Conservation (phyloP, 1,140 invertebrate genomes). For the Mya arenaria region DNA sequence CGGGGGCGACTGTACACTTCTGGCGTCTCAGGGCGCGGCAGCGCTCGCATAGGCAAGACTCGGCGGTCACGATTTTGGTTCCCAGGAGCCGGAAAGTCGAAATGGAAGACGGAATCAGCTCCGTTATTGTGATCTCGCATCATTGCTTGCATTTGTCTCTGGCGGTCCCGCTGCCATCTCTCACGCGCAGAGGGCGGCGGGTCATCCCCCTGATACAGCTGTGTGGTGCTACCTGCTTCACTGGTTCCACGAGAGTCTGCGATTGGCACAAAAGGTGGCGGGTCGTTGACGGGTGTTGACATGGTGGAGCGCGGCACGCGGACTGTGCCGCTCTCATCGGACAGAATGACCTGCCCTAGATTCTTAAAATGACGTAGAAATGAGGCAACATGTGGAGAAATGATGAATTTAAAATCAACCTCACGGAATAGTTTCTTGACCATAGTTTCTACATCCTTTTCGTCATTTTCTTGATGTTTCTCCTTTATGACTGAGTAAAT, state of each 20-base stretch:
- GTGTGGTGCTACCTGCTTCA: neutral
- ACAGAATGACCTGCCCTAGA: conserved; percentile 49
- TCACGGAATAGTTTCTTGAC: conserved; percentile 42
- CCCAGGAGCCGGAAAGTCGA: neutral
- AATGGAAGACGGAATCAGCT: conserved; percentile 2
- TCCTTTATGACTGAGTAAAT: conserved; percentile 52
- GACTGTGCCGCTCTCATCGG: conserved; percentile 27
- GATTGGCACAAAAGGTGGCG: neutral
- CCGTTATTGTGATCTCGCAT: neutral
- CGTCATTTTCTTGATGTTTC: conserved; percentile 30
- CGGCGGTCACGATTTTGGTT: neutral
- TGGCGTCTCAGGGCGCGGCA: conserved; percentile 30
- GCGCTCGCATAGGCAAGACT: conserved; percentile 31
- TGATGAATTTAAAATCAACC: conserved; percentile 48
- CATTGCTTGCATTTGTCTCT: conserved; percentile 18
- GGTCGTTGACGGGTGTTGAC: conserved; percentile 37
- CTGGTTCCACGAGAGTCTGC: neutral
- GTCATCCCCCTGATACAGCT: neutral
- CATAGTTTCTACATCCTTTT: conserved; percentile 26
- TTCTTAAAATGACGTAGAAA: conserved; percentile 52
- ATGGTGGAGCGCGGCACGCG: conserved; percentile 27
- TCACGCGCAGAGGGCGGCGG: conserved; percentile 25
- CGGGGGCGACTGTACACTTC: conserved; percentile 24
- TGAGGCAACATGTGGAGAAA: conserved; percentile 47
- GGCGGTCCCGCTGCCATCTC: conserved; percentile 39